A percentile compares a stretch with the other conserved stretches of the same genome.
Evolutionary conservation across 2,888 invertebrate species (phyloP).

Genomic region (Boloria selene): DNA sequence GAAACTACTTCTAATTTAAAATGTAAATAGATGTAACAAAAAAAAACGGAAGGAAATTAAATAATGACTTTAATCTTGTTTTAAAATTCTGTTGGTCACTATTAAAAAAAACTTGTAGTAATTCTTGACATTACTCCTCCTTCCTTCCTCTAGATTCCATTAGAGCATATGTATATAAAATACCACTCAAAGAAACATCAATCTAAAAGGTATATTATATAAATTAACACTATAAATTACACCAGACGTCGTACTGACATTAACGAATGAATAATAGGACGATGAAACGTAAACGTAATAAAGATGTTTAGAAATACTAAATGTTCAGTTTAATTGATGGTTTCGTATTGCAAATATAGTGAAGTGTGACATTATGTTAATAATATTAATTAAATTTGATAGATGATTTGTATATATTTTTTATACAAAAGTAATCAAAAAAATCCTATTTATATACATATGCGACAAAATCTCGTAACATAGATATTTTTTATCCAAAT

Average conservation of each 20-base stretch:
- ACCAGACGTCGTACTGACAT: constrained; percentile 22
- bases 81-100: too few species aligned
- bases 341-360: constrained; percentile 16
- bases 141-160: not conserved
- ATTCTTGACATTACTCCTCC: too few species aligned
- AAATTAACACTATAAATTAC: constrained; percentile 31
- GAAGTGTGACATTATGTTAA: not conserved
- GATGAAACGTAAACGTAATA: constrained; percentile 25
- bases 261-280: constrained; percentile 30
- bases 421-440: too few species aligned
- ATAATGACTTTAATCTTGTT: too few species aligned
- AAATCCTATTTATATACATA: too few species aligned
- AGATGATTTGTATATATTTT: too few species aligned
- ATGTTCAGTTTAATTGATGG: constrained; percentile 21
- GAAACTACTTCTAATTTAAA: too few species aligned
- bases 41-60: too few species aligned
- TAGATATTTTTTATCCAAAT: too few species aligned
- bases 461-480: too few species aligned
- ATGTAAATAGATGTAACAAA: too few species aligned
- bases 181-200: constrained; percentile 4
- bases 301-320: constrained; percentile 26
- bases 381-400: not conserved
- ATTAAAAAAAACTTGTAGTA: too few species aligned
- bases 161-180: not conserved
- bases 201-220: constrained; percentile 14